Evolutionary conservation across 2,113 vertebrate genomes (phyloP), one percentile per base, ranked within the genome.

Genomic region (Leuciscus idus): DNA sequence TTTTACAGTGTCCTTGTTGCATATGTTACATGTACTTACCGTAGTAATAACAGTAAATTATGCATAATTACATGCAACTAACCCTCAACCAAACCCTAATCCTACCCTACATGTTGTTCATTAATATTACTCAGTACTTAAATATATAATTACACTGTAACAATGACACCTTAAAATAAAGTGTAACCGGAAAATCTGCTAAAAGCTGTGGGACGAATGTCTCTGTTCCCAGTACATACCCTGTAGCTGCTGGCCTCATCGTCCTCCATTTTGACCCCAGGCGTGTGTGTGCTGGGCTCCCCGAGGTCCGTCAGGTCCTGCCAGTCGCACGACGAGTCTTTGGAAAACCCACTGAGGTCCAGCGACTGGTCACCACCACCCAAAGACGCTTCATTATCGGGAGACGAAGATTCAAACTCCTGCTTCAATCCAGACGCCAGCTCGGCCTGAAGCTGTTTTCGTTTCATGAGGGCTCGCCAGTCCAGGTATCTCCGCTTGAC

Each of bases 401-500:
- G 96, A 0, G 96, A 96, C 30, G 96, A 97, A 43, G 96, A 94
- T 62, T 97, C 95, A 82, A 95, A 97, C 66, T 97, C 96, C 0
- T 94, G 94, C 86, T 96, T 96, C 39, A 97, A 94, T 28, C 95
- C 92, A 73, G 96, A 96, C 57, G 91, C 89, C 81, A 97, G 94
- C 92, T 97, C 96, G 0, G 96, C 92, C 90, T 96, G 96, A 64
- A 98, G 94, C 88, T 96, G 95, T 90, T 98, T 98, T 52, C 97
- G 95, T 89, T 98, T 97, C 95, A 97, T 97, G 23, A 98, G 95
- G 0, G 97, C 95, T 36, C 97, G 93, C 97, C 97, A 98, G 91
- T 98, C 97, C 43, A 98, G 94, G 91, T 98, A 98, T 50, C 97
- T 92, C 6, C 97, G 94, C 89, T 98, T 99, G 87, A 99, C 97